Evolutionary conservation across 2,888 invertebrate genomes (phyloP), one percentile per base, ranked within the genome.

Genomic region (Acronicta alni): DNA sequence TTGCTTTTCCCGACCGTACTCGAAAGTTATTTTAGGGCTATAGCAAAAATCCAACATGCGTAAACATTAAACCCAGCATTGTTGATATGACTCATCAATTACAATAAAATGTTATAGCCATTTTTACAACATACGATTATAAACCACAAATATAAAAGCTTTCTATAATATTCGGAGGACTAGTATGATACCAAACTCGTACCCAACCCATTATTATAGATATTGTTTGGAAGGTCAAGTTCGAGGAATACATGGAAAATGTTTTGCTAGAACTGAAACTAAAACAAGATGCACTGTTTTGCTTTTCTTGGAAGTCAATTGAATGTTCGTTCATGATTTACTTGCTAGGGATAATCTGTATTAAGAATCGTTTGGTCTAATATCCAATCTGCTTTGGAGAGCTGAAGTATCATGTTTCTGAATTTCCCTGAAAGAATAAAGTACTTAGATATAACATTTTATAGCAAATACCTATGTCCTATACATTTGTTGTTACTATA

Each of bases 251-350:
- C 48, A 51, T 67, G 69, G 78, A 75, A 73, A 85, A 84, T 81
- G 67, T 73, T 68, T 78, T 70, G 68, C 67, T 74, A 63, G 58
- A 67, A 67, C 73, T 79, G 77, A 79, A 82, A 82, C 71, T 73
- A 75, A 81, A 84, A 86, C 82, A 88, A 86, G 80, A 77, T 76
- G 71, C 83, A 79, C 81, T 85, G 86, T 86, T 77, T 60, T 39
- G 43, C 49, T 59, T 55, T 88, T 88, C 87, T 75, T 49, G 73
- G 87, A 86, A 88, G 76, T 68, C 59, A 55, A 70, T 65, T 68
- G 64, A 69, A 61, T 58, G 59, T 53, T 66, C 68, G 56, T 61
- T 73, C 53, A 67, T 53, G 35, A 64, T 67, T 38, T 55, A 63
- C 59, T 57, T 55, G 51, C 51, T 52, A 30, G 42, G 38, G 48